Percentiles rank a stretch among this genome's conserved stretches.
Conservation (phyloP, 2,797 vertebrate species). For the Poeciliopsis turneri region DNA sequence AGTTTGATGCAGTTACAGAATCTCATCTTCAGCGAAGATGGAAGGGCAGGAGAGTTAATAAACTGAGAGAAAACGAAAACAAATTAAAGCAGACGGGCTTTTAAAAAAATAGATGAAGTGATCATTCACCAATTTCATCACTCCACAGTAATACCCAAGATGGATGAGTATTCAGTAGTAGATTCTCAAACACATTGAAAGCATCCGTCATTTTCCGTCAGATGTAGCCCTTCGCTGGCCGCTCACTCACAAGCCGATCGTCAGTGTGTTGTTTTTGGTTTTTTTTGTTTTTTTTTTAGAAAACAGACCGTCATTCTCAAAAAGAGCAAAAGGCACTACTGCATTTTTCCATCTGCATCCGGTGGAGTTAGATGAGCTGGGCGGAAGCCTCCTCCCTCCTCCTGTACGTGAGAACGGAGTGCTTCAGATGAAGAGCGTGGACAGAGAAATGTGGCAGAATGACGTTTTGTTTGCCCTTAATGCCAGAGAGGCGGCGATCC, state of each 20-base stretch:
- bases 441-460: slow-evolving; percentile 61
- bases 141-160: slow-evolving; percentile 53
- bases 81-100: slow-evolving; percentile 45
- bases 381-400: slow-evolving; percentile 47
- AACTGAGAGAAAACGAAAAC: slow-evolving; percentile 18
- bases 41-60: not conserved
- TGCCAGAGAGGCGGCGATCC: slow-evolving; percentile 68
- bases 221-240: slow-evolving; percentile 55
- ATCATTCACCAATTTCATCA: slow-evolving; percentile 56
- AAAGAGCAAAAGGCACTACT: slow-evolving; percentile 82
- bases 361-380: slow-evolving; percentile 50
- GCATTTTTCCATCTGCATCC: slow-evolving; percentile 68
- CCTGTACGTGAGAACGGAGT: slow-evolving; percentile 34
- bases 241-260: slow-evolving; percentile 52
- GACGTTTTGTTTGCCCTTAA: slow-evolving; percentile 51
- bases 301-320: slow-evolving; percentile 56
- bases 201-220: slow-evolving; percentile 49
- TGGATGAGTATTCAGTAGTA: slow-evolving; percentile 77
- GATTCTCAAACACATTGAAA: slow-evolving; percentile 47
- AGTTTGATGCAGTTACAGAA: slow-evolving; percentile 47
- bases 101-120: slow-evolving; percentile 52
- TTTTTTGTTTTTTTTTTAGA: not conserved
- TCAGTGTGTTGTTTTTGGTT: slow-evolving; percentile 31
- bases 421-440: slow-evolving; percentile 48
- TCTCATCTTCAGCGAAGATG: slow-evolving; percentile 27